These are phyloP conservation scores for Horisme vitalbata DNA, from an alignment of 2,888 invertebrate species.

Conservation along the genomic window DNA sequence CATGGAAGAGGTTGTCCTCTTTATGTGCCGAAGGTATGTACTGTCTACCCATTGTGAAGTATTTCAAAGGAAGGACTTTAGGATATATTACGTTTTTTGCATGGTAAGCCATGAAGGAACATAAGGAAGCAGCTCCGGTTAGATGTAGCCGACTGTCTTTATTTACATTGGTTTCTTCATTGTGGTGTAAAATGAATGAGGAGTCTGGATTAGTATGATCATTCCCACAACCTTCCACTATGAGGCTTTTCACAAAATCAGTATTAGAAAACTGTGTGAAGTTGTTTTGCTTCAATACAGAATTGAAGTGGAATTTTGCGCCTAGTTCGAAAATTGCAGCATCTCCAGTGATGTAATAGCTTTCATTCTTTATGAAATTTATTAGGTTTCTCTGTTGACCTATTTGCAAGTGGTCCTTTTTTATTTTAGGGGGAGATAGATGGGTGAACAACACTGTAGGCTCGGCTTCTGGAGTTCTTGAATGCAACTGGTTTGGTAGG, in stretches of 20 bases:
- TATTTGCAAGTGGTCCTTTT: conserved; percentile 80
- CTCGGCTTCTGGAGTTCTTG: conserved; percentile 80
- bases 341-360: conserved; percentile 85
- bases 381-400: conserved; percentile 78
- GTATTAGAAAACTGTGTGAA: conserved; percentile 88
- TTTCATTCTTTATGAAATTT: conserved; percentile 82
- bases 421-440: conserved; percentile 49
- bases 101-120: conserved; percentile 88
- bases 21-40: conserved; percentile 79
- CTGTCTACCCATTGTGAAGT: conserved; percentile 87
- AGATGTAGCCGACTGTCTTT: conserved; percentile 86
- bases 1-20: conserved; percentile 84
- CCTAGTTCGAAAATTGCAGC: conserved; percentile 88
- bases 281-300: conserved; percentile 64
- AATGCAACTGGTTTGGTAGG: conserved; percentile 88
- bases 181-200: conserved; percentile 84
- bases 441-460: conserved; percentile 54
- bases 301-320: conserved; percentile 77
- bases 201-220: conserved; percentile 79
- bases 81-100: conserved; percentile 85
- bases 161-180: conserved; percentile 77
- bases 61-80: conserved; percentile 86
- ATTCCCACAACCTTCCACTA: conserved; percentile 88
- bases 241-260: conserved; percentile 89
- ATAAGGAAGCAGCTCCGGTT: conserved; percentile 88